These are phyloP conservation scores for Ochropleura plecta DNA, from an alignment of 2,888 invertebrate species.

Conservation along the genomic window DNA sequence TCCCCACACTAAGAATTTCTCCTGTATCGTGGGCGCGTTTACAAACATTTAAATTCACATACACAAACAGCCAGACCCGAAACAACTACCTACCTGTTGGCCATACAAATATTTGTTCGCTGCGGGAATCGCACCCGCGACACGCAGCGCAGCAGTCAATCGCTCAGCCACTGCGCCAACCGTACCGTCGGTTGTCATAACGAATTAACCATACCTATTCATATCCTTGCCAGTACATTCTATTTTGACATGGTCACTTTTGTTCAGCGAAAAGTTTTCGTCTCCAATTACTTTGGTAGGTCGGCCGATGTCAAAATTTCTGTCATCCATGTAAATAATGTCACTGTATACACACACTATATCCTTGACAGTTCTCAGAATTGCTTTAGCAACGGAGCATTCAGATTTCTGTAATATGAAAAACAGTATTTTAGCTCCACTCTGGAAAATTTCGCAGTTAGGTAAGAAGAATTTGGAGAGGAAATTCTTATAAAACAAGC, in stretches of 20 bases:
- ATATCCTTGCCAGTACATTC: slow-evolving; percentile 88
- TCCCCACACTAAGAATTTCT: too few relatives aligned
- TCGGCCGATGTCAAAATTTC: slow-evolving; percentile 87
- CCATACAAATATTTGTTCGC: too few relatives aligned
- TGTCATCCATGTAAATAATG: slow-evolving; percentile 92
- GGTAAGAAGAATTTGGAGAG: too few relatives aligned
- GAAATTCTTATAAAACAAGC: too few relatives aligned
- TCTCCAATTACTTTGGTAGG: slow-evolving; percentile 89
- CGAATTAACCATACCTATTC: slow-evolving; percentile 69
- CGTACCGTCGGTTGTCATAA: background rate
- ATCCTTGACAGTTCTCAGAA: slow-evolving; percentile 73
- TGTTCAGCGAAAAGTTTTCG: slow-evolving; percentile 91
- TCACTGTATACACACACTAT: slow-evolving; percentile 91
- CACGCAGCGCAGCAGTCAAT: too few relatives aligned
- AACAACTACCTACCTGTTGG: too few relatives aligned
- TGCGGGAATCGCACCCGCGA: too few relatives aligned
- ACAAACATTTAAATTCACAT: too few relatives aligned
- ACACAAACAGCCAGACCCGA: too few relatives aligned
- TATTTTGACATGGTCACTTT: slow-evolving; percentile 94
- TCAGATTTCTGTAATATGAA: slow-evolving; percentile 86
- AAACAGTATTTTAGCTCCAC: background rate
- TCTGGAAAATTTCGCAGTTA: too few relatives aligned
- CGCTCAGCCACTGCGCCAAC: too few relatives aligned
- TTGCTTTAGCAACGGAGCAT: slow-evolving; percentile 76
- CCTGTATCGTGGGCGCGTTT: too few relatives aligned